Evolutionary conservation across 1,140 invertebrate genomes (phyloP), one percentile per base, ranked within the genome.

Genomic region (Gryllus bimaculatus): DNA sequence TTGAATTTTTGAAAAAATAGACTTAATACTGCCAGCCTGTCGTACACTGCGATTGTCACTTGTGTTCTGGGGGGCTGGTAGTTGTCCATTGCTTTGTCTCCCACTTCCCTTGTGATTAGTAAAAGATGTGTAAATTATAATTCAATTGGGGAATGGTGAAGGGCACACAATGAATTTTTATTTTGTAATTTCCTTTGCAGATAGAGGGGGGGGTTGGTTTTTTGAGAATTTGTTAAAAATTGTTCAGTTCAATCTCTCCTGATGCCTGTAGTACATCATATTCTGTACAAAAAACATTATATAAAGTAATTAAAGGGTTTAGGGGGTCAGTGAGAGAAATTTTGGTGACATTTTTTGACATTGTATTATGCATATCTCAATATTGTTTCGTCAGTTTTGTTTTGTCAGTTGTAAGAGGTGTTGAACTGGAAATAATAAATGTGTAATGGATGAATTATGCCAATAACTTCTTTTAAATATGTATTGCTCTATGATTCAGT

Each of bases 331-430:
- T 39, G 26, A 39, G 26, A 39, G 26, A 39, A 39, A 39, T 39
- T 39, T 39, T 39, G 26, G 26, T 39, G 26, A 39, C 1, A 39
- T 39, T 39, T 39, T 66, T 10, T 7, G 18, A 66, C 18, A 66
- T 66, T 66, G 54, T 66, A 66, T 39, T 13, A 66, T 66, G 10
- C 10, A 66, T 18, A 13, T 66, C 54, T 66, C 54, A 66, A 66
- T 66, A 66, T 66, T 66, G 54, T 66, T 66, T 66, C 10, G 18
- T 66, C 10, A 66, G 54, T 66, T 10, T 66, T 66, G 54, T 66
- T 66, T 66, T 66, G 54, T 66, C 54, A 66, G 54, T 66, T 66
- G 54, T 66, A 66, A 66, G 54, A 66, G 54, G 54, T 66, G 54
- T 66, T 66, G 54, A 66, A 66, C 54, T 66, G 54, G 18, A 66